Evolutionary conservation across 1,140 invertebrate genomes (phyloP).

Genomic region (Cherax destructor): DNA sequence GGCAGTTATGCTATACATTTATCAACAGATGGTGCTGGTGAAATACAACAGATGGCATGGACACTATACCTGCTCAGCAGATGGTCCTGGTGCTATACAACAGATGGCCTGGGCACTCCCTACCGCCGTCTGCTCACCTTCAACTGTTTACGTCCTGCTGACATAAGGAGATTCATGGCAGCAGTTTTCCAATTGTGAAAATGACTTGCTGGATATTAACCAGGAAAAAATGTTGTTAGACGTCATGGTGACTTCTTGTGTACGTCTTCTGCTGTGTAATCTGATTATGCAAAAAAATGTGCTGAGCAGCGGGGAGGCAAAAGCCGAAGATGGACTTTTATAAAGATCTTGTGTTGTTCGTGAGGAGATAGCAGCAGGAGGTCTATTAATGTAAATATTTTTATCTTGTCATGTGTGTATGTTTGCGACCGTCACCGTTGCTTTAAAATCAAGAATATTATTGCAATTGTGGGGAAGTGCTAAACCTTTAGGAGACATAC

Average conservation of each 20-base stretch:
- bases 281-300: neutral
- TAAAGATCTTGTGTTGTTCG: neutral
- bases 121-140: neutral
- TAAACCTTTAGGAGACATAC: too few species aligned
- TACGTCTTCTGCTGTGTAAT: slow-evolving; percentile 15
- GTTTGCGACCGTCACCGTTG: too few species aligned
- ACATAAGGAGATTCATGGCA: neutral
- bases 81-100: too few species aligned
- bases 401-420: too few species aligned
- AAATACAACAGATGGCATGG: neutral
- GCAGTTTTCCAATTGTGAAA: neutral
- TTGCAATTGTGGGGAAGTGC: too few species aligned
- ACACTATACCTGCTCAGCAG: neutral
- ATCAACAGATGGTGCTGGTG: too few species aligned
- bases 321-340: neutral
- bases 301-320: neutral
- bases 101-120: too few species aligned
- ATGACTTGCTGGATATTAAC: slow-evolving; percentile 35
- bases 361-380: too few species aligned
- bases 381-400: too few species aligned
- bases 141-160: neutral
- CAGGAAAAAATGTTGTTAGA: neutral
- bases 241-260: slow-evolving; percentile 4
- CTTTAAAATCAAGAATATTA: too few species aligned
- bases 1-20: too few species aligned